Base-by-base conservation (phyloP, 2,888 invertebrate species). In the Eumacrocentrus americanus region DNA sequence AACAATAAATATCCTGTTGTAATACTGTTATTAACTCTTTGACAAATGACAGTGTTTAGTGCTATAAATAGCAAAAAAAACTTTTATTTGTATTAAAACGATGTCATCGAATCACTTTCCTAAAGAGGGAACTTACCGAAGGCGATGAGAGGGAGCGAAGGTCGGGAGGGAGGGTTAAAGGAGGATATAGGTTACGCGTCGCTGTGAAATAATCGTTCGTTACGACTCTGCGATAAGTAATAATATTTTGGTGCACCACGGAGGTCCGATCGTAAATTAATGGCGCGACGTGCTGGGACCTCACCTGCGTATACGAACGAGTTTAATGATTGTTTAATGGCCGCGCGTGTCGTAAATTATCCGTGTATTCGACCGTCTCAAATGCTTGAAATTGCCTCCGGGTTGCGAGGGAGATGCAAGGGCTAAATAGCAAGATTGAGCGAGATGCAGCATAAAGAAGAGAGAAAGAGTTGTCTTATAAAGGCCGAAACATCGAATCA, bases 241-340 rank as follows among this genome's bases (percentile, higher is more conserved):
- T 79, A 77, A 76, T 75, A 73, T 78, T 76, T 77, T 72, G 72
- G 70, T 72, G 69, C 79, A 72, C 72, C 76, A 72, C 72, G 79
- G 79, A 77, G 79, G 80, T 80, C 80, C 72, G 72, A 72, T 72
- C 77, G 79, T 80, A 80, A 80, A 79, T 80, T 80, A 79, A 74
- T 58, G 66, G 64, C 67, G 71, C 72, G 78, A 79, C 77, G 73
- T 74, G 73, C 68, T 70, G 71, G 71, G 70, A 60, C 52, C 56
- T 48, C 63, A 52, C 51, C 59, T 58, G 62, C 66, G 60, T 60
- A 64, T 62, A 64, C 76, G 76, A 79, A 80, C 79, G 77, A 79
- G 79, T 80, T 80, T 80, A 80, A 80, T 80, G 80, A 80, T 80
- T 80, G 80, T 80, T 80, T 80, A 80, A 80, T 79, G 80, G 77